A percentile compares a stretch with the other conserved stretches of the same genome.
Evolutionary conservation across 1,140 invertebrate species (phyloP).

Genomic region (Formica exsecta): DNA sequence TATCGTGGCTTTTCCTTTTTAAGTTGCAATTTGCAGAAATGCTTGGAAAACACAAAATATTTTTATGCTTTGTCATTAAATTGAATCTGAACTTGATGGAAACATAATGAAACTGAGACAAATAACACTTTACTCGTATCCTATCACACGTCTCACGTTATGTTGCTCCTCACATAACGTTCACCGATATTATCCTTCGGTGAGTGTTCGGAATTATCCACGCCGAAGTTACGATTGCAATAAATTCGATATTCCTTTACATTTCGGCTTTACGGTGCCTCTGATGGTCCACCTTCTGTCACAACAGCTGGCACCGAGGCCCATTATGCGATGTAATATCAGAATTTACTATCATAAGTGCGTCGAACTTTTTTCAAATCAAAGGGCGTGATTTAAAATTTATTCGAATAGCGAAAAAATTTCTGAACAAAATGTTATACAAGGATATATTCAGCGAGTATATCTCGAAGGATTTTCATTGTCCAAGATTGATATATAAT

Average conservation of each 20-base stretch:
- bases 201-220: constrained; percentile 9
- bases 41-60: not conserved
- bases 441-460: not conserved
- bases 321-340: constrained; percentile 24
- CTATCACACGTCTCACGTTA: not conserved
- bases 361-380: not conserved
- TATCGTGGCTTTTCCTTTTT: not conserved
- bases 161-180: constrained; percentile 8
- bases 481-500: not conserved
- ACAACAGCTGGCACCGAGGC: constrained; percentile 15
- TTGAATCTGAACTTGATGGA: not conserved
- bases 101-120: not conserved
- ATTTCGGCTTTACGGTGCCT: constrained; percentile 46
- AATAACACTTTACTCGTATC: constrained; percentile 23
- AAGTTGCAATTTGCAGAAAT: not conserved
- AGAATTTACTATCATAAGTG: constrained; percentile 40
- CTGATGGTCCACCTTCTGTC: not conserved
- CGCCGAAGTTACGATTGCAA: constrained; percentile 61
- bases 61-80: not conserved
- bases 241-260: constrained; percentile 69
- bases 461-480: not conserved
- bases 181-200: constrained; percentile 1
- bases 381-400: constrained; percentile 3
- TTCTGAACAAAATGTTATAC: not conserved
- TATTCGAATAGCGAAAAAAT: not conserved